Conservation (phyloP, 2,113 vertebrate genomes). For the Theropithecus gelada region DNA sequence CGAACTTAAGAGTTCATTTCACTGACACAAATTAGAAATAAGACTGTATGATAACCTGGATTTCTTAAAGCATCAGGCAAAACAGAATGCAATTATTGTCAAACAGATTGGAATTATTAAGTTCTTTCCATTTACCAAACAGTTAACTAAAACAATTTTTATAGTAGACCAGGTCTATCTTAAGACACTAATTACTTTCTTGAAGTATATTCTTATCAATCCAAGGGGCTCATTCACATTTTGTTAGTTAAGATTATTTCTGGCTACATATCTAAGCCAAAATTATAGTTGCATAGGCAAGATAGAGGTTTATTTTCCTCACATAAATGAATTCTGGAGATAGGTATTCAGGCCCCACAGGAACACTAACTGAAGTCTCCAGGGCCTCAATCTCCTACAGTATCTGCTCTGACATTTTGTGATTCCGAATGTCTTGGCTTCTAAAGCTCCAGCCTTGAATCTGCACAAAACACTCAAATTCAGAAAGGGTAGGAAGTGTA, state of each 20-base stretch:
- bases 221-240: background rate
- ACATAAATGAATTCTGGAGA: conserved; percentile 19
- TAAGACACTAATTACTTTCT: conserved; percentile 13
- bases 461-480: background rate
- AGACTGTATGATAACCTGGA: background rate
- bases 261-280: background rate
- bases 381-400: background rate
- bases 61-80: background rate
- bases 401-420: background rate
- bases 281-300: background rate
- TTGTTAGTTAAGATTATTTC: conserved; percentile 24
- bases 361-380: background rate
- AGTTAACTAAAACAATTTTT: background rate
- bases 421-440: background rate
- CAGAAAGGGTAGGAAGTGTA: background rate
- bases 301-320: background rate
- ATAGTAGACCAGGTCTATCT: background rate
- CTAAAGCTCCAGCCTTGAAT: background rate
- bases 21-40: background rate
- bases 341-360: background rate
- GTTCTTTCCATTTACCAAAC: background rate
- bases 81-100: background rate
- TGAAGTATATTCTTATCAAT: background rate
- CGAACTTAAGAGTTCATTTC: background rate
- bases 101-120: background rate